Evolutionary conservation across 2,888 invertebrate genomes (phyloP), one percentile per base, ranked within the genome.

Genomic region (Xylocampa areola): DNA sequence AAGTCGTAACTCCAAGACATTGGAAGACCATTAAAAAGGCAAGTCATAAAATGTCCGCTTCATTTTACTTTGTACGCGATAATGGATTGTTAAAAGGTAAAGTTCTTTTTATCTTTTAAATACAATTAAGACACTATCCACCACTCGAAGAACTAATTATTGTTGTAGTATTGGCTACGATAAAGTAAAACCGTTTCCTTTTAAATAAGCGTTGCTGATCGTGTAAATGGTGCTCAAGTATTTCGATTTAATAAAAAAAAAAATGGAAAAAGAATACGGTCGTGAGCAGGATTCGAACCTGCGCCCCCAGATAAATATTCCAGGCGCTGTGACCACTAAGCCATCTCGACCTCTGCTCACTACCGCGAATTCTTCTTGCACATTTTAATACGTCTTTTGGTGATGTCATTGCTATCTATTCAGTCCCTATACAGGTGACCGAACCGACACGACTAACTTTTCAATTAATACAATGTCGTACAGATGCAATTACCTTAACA

Each of bases 21-120:
- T 73, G 73, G 74, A 78, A 69, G 50, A 55, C 57, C 67, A 74
- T 79, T 79, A 79, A 71, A 73, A 68, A 39, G 61, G 65, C 60
- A 30, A 67, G 62, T 70, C 62, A 69, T 68, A 75, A 77, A 76
- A 68, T 43, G 58, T 61, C 60, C 55, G 60, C 65, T 68, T 64
- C 47, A 41, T 57, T 57, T 65, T 62, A 77, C 69, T 76, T 74
- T 69, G 67, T 54, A 32, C 59, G 49, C 51, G 37, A 50, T 77
- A 79, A 76, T 79, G 66, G 73, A 54, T 70, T 74, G 67, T 74
- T 73, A 65, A 68, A 69, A 54, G 30, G 35, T 37, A 57, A 64
- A 68, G 55, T 68, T 68, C 52, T 44, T 53, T 50, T 49, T 29
- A 39, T 51, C 59, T 66, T 68, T 68, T 61, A 57, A 76, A 66